Evolutionary conservation across 2,888 invertebrate genomes (phyloP), one percentile per base, ranked within the genome.

Genomic region (Dexiosoma caninum): DNA sequence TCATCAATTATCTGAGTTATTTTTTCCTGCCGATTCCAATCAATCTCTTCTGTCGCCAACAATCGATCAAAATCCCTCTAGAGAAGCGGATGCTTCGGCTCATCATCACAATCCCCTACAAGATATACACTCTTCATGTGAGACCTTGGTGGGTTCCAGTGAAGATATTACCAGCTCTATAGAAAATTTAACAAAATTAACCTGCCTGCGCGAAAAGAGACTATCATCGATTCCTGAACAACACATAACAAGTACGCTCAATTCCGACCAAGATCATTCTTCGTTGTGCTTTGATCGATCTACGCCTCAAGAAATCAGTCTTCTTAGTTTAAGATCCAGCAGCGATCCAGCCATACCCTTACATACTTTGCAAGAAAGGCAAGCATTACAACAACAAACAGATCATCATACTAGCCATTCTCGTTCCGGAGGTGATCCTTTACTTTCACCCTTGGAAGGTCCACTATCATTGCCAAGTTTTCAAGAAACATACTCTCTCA

Each of bases 401-500:
- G 51, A 32, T 9, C 83, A 79, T 14, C 76, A 79, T 44, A 51
- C 84, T 84, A 66, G 66, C 72, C 49, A 82, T n/a, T 9, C 55
- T 2, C 76, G 74, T 21, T 1, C 71, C 0, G 74, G 79, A 19
- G 74, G 72, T 16, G 75, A 81, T 76, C 83, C 86, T 74, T 77
- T 88, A 81, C 85, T 86, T n/a, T 82, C 83, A 74, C 87, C 88
- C 53, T 83, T 87, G 23, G 86, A 84, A 9, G 88, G 87, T 1
- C 86, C 88, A 30, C 84, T 88, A 60, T 86, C 89, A 46, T 90
- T 96, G 86, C 96, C 96, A 82, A 96, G 96, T 91, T 96, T 96
- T 91, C 95, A 96, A 91, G 96, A 96, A 91, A 96, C 95, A 30
- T 96, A 96, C 90, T 95, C 95, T 76, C 93, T 95, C 59, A 94